phyloP scores from a whole-genome alignment of 2,113 vertebrate genomes.

The Gulo gulo region DNA sequence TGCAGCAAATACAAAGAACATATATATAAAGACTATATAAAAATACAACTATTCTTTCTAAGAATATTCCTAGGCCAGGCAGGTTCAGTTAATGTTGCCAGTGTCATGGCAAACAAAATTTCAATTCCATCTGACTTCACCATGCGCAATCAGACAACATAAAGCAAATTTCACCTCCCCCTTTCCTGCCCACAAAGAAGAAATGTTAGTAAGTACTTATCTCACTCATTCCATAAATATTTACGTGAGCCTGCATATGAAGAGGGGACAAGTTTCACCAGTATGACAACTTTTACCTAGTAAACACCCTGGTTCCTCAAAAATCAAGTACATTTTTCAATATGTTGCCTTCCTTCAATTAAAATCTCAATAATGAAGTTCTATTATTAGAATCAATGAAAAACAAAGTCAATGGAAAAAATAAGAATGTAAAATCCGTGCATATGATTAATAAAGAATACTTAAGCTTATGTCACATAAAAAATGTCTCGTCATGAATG shows the following conservation, averaged over 20 bases:
- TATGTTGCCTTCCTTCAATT: neutral
- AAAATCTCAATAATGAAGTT: conserved; percentile 19
- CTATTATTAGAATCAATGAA: neutral
- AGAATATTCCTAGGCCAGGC: neutral
- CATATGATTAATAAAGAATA: conserved; percentile 34
- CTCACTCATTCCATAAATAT: neutral
- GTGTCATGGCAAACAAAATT: neutral
- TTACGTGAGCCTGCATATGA: neutral
- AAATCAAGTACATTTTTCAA: conserved; percentile 26
- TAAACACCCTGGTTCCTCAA: neutral
- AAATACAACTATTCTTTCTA: neutral
- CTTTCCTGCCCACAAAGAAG: neutral
- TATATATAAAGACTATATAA: neutral
- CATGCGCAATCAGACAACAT: neutral
- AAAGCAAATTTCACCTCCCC: neutral
- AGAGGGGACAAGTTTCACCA: neutral
- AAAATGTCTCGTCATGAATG: neutral
- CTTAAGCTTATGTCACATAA: neutral
- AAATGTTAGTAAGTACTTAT: neutral
- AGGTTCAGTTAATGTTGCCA: neutral
- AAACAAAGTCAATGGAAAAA: conserved; percentile 10
- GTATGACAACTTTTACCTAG: neutral
- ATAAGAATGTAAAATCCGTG: neutral
- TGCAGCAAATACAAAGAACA: neutral
- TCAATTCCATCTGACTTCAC: neutral